Conservation (phyloP, 2,797 vertebrate species). For the Leptoclinus maculatus region DNA sequence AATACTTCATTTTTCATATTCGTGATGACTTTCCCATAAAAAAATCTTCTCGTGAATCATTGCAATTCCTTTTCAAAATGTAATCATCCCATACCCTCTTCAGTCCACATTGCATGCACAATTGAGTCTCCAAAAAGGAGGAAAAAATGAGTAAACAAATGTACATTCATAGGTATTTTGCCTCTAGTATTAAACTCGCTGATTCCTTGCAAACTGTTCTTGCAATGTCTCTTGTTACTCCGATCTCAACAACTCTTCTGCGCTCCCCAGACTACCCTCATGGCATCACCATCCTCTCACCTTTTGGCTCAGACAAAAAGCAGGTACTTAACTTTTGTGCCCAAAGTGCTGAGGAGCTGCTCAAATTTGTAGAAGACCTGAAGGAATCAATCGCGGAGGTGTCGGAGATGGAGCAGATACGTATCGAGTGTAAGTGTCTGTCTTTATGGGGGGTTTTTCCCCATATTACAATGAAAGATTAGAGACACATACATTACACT, state of each 20-base stretch:
- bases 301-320: conserved; percentile 96
- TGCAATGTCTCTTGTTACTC: neutral
- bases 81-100: neutral
- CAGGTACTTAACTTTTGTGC: conserved; percentile 97
- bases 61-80: neutral
- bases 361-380: conserved; percentile 97
- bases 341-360: conserved; percentile 95
- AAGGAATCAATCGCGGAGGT: conserved; percentile 98
- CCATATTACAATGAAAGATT: neutral
- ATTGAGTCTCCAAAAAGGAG: no score
- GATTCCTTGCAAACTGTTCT: neutral
- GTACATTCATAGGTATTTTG: neutral
- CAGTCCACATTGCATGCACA: neutral
- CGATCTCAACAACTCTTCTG: conserved; percentile 4
- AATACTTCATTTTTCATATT: neutral
- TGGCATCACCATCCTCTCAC: conserved; percentile 96
- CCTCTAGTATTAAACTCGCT: neutral
- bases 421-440: conserved; percentile 93
- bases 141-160: neutral
- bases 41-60: neutral
- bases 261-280: conserved; percentile 91
- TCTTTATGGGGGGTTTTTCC: neutral
- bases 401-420: conserved; percentile 98
- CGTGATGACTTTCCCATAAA: neutral
- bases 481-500: neutral